phyloP scores from a whole-genome alignment of 2,113 vertebrate genomes.

The Agapornis roseicollis region DNA sequence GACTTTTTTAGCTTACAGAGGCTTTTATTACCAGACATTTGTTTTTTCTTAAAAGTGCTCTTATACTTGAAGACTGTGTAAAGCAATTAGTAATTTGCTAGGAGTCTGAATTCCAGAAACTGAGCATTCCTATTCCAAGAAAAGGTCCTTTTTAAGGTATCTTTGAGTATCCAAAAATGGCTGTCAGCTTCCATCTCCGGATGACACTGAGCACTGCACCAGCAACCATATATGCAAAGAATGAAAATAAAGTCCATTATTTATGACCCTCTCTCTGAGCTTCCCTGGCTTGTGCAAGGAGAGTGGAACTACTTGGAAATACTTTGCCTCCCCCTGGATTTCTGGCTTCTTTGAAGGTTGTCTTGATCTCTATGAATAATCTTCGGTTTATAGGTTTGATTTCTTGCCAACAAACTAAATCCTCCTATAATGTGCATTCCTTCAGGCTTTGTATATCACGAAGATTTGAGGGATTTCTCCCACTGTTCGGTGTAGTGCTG shows the following conservation, averaged over 20 bases:
- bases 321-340: conserved; percentile 30
- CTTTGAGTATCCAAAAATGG: neutral
- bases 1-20: neutral
- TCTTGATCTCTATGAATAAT: conserved; percentile 58
- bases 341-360: conserved; percentile 59
- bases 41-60: neutral
- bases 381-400: conserved; percentile 26
- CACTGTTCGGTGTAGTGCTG: neutral
- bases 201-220: neutral
- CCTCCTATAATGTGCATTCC: conserved; percentile 17
- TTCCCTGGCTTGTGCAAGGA: neutral
- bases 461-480: conserved; percentile 15
- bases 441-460: conserved; percentile 5
- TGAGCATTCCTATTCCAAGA: neutral
- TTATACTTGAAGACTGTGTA: neutral
- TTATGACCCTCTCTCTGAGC: conserved; percentile 28
- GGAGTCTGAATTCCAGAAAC: neutral
- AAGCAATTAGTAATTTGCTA: neutral
- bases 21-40: neutral
- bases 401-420: conserved; percentile 44
- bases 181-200: neutral
- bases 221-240: conserved; percentile 16
- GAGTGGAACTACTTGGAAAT: conserved; percentile 29
- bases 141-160: neutral
- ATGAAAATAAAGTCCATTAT: conserved; percentile 47